phyloP scores from a whole-genome alignment of 2,113 vertebrate genomes.

The Halcyon malimbica region DNA sequence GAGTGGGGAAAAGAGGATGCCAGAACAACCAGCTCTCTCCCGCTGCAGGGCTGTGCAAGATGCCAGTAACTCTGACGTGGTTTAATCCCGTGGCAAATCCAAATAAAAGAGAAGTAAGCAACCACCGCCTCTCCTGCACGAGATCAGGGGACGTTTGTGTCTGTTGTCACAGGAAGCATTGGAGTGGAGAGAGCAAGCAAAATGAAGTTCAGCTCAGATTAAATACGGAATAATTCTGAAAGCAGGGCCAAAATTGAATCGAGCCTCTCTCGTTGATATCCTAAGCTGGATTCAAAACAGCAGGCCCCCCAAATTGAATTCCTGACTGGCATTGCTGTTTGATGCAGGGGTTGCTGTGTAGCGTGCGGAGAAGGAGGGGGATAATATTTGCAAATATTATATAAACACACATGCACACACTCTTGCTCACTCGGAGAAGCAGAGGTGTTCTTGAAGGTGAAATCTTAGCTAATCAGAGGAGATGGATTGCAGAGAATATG shows the following conservation, averaged over 20 bases:
- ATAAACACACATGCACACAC: neutral
- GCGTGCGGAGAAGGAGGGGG: neutral
- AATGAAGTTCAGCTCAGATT: neutral
- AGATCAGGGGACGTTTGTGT: neutral
- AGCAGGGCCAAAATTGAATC: neutral
- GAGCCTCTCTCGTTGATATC: neutral
- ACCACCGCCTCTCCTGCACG: neutral
- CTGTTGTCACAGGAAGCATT: neutral
- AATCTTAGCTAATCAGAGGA: slow-evolving; percentile 67
- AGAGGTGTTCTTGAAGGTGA: slow-evolving; percentile 59
- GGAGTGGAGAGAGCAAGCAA: neutral
- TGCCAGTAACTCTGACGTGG: neutral
- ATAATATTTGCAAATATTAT: slow-evolving; percentile 49
- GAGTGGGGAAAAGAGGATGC: slow-evolving; percentile 62
- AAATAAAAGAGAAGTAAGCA: neutral
- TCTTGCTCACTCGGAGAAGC: slow-evolving; percentile 2
- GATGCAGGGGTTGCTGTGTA: neutral
- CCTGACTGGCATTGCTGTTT: neutral
- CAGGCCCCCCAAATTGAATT: slow-evolving; percentile 35
- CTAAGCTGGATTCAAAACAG: slow-evolving; percentile 26
- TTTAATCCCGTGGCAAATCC: neutral
- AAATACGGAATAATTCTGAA: neutral
- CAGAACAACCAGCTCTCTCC: neutral
- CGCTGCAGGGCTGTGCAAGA: neutral
- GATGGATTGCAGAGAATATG: slow-evolving; percentile 61